A percentile compares a stretch with the other conserved stretches of the same genome.
phyloP scores from a whole-genome alignment of 1,140 invertebrate species.

The Homalodisca vitripennis region DNA sequence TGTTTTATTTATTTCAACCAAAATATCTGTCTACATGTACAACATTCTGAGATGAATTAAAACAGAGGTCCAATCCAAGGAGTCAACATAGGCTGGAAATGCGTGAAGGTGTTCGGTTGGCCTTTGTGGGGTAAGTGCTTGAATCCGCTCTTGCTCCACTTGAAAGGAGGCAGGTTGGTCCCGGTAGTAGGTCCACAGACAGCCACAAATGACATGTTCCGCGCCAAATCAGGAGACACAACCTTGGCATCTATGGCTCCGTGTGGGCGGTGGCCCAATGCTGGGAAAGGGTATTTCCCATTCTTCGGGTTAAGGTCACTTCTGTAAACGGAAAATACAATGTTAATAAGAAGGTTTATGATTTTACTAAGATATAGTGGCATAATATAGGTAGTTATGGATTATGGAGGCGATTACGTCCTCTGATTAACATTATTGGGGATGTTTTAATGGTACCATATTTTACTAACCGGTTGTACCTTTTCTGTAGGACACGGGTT shows the following conservation, averaged over 20 bases:
- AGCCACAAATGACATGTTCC: not conserved
- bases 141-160: constrained; percentile 68
- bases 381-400: no score
- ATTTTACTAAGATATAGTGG: no score
- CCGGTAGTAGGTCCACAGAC: constrained; percentile 15
- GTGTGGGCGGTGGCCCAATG: constrained; percentile 63
- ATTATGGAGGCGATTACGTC: no score
- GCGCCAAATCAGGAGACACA: constrained; percentile 39
- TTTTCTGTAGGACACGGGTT: no score
- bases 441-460: no score
- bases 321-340: constrained; percentile 43
- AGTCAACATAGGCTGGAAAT: not conserved
- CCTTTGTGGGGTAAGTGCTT: constrained; percentile 64
- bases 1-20: no score
- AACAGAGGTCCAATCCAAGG: not conserved
- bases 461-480: no score
- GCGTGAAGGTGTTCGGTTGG: constrained; percentile 59
- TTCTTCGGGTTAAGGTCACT: constrained; percentile 67
- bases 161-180: constrained; percentile 53
- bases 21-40: no score
- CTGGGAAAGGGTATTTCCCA: constrained; percentile 63
- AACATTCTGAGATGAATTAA: no score
- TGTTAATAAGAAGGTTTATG: no score
- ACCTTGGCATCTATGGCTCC: constrained; percentile 68
- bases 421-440: no score